A percentile compares a stretch with the other conserved stretches of the same genome.
Conservation (phyloP, 2,113 vertebrate genomes). For the Arenaria interpres region DNA sequence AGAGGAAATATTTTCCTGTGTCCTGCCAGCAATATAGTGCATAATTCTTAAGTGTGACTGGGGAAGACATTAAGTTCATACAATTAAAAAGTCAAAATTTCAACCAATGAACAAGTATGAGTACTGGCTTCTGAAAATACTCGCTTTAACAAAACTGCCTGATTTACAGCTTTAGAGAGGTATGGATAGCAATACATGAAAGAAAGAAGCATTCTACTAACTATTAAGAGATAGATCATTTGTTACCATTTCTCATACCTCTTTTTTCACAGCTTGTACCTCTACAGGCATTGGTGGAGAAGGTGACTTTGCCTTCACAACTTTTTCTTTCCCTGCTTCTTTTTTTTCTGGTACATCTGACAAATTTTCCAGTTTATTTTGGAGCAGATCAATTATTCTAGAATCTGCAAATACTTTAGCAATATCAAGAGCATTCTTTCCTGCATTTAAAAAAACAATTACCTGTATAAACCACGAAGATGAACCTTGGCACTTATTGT, state of each 20-base stretch:
- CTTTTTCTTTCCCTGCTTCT: slow-evolving; percentile 37
- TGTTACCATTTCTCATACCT: slow-evolving; percentile 56
- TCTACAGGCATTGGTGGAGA: neutral
- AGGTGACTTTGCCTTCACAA: slow-evolving; percentile 59
- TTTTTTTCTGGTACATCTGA: slow-evolving; percentile 74
- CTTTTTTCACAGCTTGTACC: slow-evolving; percentile 18
- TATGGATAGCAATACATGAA: neutral
- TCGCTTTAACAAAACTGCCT: neutral
- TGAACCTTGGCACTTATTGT: neutral
- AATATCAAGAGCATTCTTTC: slow-evolving; percentile 81
- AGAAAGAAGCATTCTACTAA: neutral
- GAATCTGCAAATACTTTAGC: slow-evolving; percentile 82
- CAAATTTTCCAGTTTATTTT: slow-evolving; percentile 78
- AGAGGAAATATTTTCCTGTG: neutral
- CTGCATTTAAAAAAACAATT: slow-evolving; percentile 61
- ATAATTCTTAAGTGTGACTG: neutral
- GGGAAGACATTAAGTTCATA: neutral
- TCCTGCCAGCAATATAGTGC: neutral
- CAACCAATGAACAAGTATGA: neutral
- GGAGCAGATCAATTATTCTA: slow-evolving; percentile 80
- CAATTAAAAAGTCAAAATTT: neutral
- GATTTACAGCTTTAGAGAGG: neutral
- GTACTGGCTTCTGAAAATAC: neutral
- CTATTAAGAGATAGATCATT: neutral
- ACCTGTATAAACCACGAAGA: neutral